Base-by-base conservation (phyloP, 2,113 vertebrate species). In the Apodemus sylvaticus region DNA sequence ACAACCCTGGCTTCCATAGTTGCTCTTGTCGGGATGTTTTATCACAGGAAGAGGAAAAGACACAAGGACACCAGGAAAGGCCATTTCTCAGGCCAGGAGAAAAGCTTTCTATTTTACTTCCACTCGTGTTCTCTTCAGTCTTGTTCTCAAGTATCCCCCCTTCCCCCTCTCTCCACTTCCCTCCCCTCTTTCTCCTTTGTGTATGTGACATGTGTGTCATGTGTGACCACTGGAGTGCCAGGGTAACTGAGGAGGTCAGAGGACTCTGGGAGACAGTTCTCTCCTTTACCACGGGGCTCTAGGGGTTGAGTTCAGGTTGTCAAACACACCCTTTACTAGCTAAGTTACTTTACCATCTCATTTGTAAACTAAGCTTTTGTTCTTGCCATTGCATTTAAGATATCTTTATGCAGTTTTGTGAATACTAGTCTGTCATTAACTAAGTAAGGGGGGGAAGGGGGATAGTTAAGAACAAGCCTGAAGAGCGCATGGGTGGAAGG, bases 391-490 rank as follows among this genome's bases (percentile, higher is more conserved):
- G 73, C 74, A 1, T 89, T 91, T 94, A 89, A 86, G 64, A 81
- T 62, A 91, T 86, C 83, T 76, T 86, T 55, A 78, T 76, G 24
- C 74, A 48, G 85, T 96, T 91, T 70, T 87, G n/a, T 45, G 66
- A 87, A 53, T 87, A 71, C 34, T n/a, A 87, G 45, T 87, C 64
- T 31, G 64, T 66, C 16, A 10, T 95, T 20, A 90, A 74, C n/a
- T n/a, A n/a, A n/a, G n/a, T n/a, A n/a, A n/a, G 16, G 11, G 36
- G 20, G 3, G 22, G 39, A 13, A 29, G 8, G 60, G 1, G 34
- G 1, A 12, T 36, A 13, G 26, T 17, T 42, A 58, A 83, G 58
- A 42, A 60, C 36, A 82, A 60, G 53, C 22, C 22, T 16, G 60
- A 22, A 62, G 58, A 29, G 3, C 64, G 58, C 14, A 17, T 39